These are phyloP conservation scores for Andrena hattorfiana DNA, from an alignment of 2,888 invertebrate genomes.

Conservation along the genomic window DNA sequence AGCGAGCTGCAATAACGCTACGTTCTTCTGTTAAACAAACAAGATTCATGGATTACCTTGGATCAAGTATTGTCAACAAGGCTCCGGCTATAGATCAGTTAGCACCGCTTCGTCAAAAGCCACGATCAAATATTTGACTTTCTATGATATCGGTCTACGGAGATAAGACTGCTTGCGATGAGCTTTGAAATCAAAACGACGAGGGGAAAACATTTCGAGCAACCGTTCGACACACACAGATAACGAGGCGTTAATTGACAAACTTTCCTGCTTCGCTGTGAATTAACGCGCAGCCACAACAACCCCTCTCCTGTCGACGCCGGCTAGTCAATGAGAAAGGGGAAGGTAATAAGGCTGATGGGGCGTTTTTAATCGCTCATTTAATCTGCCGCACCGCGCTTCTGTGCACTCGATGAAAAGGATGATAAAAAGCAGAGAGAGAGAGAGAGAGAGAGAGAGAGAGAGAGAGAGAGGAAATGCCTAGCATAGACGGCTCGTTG, in stretches of 20 bases:
- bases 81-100: background rate
- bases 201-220: background rate
- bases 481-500: background rate
- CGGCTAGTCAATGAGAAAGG: background rate
- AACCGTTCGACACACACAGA: background rate
- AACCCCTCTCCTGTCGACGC: background rate
- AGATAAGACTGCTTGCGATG: background rate
- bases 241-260: background rate
- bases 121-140: constrained; percentile 39
- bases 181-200: background rate
- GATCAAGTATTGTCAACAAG: constrained; percentile 9
- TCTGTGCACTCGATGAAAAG: background rate
- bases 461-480: background rate
- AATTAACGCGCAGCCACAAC: too few relatives aligned
- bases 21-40: background rate
- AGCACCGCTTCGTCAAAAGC: background rate
- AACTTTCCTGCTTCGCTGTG: too few relatives aligned
- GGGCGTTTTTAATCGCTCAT: background rate
- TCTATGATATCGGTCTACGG: constrained; percentile 5
- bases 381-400: background rate
- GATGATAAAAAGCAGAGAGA: background rate
- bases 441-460: too few relatives aligned
- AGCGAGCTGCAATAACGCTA: background rate
- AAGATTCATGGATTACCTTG: background rate
- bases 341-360: background rate